These are phyloP conservation scores for Drosophila lowei DNA, from an alignment of 1,140 invertebrate genomes.

Conservation along the genomic window DNA sequence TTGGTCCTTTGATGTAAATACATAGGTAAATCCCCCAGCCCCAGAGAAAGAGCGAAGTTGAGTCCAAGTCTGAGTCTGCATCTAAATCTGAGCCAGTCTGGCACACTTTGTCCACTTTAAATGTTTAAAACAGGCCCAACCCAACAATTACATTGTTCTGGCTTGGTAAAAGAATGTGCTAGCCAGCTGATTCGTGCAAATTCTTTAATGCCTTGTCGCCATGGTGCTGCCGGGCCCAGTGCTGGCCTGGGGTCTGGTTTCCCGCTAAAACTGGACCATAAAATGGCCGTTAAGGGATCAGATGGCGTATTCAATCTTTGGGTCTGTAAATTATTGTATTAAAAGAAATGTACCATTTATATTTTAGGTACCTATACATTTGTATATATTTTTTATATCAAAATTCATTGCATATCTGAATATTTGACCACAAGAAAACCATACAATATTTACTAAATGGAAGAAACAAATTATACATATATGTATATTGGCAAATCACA, in stretches of 20 bases:
- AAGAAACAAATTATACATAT: no score
- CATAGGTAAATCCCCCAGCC: slow-evolving; percentile 58
- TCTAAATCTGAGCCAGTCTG: slow-evolving; percentile 32
- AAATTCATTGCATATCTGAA: no score
- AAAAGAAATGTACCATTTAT: neutral
- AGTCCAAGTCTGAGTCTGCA: neutral
- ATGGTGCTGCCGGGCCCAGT: slow-evolving; percentile 3
- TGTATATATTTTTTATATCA: neutral
- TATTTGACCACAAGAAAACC: no score
- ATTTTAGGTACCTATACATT: neutral
- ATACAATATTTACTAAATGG: no score
- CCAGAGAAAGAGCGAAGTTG: neutral
- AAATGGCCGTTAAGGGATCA: no score
- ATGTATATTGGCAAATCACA: no score
- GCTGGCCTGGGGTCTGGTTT: slow-evolving; percentile 4
- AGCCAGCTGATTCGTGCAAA: slow-evolving; percentile 47
- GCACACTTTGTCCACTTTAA: slow-evolving; percentile 73
- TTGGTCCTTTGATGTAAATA: slow-evolving; percentile 59
- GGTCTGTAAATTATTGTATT: neutral
- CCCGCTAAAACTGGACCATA: neutral
- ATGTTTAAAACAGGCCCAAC: slow-evolving; percentile 65
- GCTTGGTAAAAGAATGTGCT: slow-evolving; percentile 20
- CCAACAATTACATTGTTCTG: slow-evolving; percentile 46
- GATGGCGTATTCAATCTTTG: neutral
- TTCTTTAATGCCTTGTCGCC: slow-evolving; percentile 66